Base-by-base conservation (phyloP, 2,888 invertebrate species). In the Eurois occulta region DNA sequence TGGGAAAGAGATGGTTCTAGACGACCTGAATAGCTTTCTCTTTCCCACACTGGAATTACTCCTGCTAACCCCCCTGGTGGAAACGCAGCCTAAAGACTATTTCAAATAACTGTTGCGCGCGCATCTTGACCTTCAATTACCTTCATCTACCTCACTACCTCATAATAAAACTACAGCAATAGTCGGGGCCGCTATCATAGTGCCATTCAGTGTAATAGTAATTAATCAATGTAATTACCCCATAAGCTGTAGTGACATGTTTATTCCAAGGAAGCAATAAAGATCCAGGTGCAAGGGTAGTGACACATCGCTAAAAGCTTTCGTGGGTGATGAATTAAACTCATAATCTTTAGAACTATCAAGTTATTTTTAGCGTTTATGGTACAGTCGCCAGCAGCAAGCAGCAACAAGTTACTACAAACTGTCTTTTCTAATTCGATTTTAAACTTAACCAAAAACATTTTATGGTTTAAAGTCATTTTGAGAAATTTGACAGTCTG, bases 301-400 rank as follows among this genome's bases (percentile, higher is more conserved):
- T 52, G 35, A 18, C 11, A 11, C 28, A 28, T 11, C 1, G 24
- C 46, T 16, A 10, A 75, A 21, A 77, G 18, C 11, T 8, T 58
- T 24, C 16, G 35, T 35, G 28, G 28, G 5, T 18, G 52, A 68
- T 68, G 78, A 74, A 18, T 28, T 35, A 62, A 73, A 75, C 18
- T 66, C 65, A 16, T 69, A 65, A 74, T 60, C 35, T 75, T 21
- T 52, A n/a, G 18, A 69, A 52, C 18, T 65, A 41, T 65, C n/a
- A 32, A 35, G 13, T 62, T 41, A 55, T 28, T 46, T 18, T 70
- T 38, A 62, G 16, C 28, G n/a, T n/a, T n/a, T n/a, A n/a, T n/a
- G n/a, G n/a, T n/a, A n/a, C n/a, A n/a, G n/a, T n/a, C n/a, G n/a
- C n/a, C n/a, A n/a, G n/a, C n/a, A n/a, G n/a, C n/a, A n/a, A n/a